Conservation (phyloP, 2,797 vertebrate genomes). For the Pangasius mekongensis region DNA sequence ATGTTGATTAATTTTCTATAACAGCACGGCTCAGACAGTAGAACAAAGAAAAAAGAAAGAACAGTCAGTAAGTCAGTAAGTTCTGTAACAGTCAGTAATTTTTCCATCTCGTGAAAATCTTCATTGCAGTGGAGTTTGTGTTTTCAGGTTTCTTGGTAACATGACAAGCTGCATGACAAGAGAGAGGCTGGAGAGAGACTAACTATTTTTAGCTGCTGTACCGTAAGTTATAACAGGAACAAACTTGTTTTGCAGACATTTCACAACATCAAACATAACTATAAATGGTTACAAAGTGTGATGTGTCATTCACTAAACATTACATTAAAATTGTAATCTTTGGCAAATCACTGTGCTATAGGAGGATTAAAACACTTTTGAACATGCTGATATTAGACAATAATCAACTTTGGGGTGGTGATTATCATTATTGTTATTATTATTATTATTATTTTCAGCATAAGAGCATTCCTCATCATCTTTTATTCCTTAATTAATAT, state of each 20-base stretch:
- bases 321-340: too few species aligned
- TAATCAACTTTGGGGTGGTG: neutral
- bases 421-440: neutral
- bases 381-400: neutral
- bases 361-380: neutral
- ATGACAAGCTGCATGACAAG: neutral
- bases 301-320: too few species aligned
- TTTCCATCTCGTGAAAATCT: neutral
- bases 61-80: too few species aligned
- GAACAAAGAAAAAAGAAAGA: neutral
- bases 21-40: neutral
- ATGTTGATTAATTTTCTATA: neutral
- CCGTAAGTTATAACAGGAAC: neutral
- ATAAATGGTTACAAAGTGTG: too few species aligned
- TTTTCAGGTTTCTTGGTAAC: neutral
- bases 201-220: neutral
- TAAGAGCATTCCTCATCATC: neutral
- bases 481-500: neutral
- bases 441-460: neutral
- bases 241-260: too few species aligned
- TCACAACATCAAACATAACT: too few species aligned
- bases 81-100: neutral
- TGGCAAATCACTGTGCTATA: neutral
- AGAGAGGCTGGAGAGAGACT: neutral
- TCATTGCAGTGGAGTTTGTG: neutral